Conservation (phyloP, 2,797 vertebrate genomes). For the Semotilus atromaculatus region DNA sequence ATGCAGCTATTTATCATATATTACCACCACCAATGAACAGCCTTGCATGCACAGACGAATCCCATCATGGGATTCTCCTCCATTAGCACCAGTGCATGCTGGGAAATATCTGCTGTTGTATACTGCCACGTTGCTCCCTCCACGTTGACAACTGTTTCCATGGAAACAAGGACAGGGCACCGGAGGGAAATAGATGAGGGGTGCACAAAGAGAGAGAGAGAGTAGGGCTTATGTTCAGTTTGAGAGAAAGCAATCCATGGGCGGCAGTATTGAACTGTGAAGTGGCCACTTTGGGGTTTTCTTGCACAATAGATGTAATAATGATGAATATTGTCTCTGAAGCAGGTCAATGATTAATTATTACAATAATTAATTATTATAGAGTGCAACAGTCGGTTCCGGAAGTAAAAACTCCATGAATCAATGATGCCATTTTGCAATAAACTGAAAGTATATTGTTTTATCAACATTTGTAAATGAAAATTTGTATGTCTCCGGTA, state of each 20-base stretch:
- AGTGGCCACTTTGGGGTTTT: constrained; percentile 33
- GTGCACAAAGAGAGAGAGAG: constrained; percentile 28
- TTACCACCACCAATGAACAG: constrained; percentile 26
- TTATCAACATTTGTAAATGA: too few species aligned
- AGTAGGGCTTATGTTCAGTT: constrained; percentile 23
- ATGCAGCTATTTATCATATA: constrained; percentile 7
- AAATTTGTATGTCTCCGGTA: too few species aligned
- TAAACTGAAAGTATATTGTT: too few species aligned
- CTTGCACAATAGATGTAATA: constrained; percentile 4
- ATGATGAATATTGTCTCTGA: not conserved
- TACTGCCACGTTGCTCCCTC: constrained; percentile 57
- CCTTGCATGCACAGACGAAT: not conserved
- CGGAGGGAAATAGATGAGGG: constrained; percentile 9
- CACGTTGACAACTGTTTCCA: constrained; percentile 60
- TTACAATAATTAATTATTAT: not conserved
- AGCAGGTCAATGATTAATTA: not conserved
- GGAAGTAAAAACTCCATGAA: not conserved
- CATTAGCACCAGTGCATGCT: constrained; percentile 53
- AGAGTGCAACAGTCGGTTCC: not conserved
- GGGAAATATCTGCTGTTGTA: constrained; percentile 60
- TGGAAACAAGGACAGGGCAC: constrained; percentile 57
- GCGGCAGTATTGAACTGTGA: constrained; percentile 49
- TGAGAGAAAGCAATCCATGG: constrained; percentile 36
- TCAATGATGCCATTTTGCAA: too few species aligned
- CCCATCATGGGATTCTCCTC: constrained; percentile 45